Evolutionary conservation across 1,140 invertebrate species (phyloP), one percentile per base, ranked within the genome.

Genomic region (Drosophila arawakana): DNA sequence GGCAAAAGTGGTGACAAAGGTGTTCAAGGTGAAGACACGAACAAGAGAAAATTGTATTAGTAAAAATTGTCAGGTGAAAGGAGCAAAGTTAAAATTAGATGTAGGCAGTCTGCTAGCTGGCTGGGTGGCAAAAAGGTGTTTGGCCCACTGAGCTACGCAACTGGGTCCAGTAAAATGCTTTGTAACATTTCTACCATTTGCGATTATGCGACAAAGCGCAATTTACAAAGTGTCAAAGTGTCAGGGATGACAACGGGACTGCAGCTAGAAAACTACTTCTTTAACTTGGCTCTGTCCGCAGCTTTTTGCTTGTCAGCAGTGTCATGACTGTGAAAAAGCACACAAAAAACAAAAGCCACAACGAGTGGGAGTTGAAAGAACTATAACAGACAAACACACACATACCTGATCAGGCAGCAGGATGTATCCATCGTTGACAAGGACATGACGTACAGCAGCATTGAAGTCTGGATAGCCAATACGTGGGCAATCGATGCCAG

Each of bases 381-480:
- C 25, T 66, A 57, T 35, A 37, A 52, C 25, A 30, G 25, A 30
- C 25, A 30, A 30, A 30, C 25, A 46, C 63, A 58, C n/a, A 39
- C 46, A 50, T 25, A 97, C 96, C 94, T 98, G 97, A 76, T 96
- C 94, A 6, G 95, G 92, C 39, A 97, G 86, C n/a, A 97, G 73
- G 30, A 96, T 94, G 79, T 96, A 97, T n/a, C 94, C 94, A 57
- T 96, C 94, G 39, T 95, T 93, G 25, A 93, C 78, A 2, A 98
- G 92, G 0, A 95, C 94, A 57, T 94, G 93, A 74, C 96, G 94
- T 3, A 97, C 95, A 6, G 96, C 96, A 1, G 94, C 94, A 88
- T 97, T 97, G 76, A 98, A 97, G 72, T 97, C 95, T 0, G 97
- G 96, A 93, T 98, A 97, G 2, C 95, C 94, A 3, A 97, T 95